Percentiles rank a stretch among this genome's conserved stretches.
These are phyloP conservation scores for Glaucomys volans DNA, from an alignment of 2,113 vertebrate species.

Conservation along the genomic window DNA sequence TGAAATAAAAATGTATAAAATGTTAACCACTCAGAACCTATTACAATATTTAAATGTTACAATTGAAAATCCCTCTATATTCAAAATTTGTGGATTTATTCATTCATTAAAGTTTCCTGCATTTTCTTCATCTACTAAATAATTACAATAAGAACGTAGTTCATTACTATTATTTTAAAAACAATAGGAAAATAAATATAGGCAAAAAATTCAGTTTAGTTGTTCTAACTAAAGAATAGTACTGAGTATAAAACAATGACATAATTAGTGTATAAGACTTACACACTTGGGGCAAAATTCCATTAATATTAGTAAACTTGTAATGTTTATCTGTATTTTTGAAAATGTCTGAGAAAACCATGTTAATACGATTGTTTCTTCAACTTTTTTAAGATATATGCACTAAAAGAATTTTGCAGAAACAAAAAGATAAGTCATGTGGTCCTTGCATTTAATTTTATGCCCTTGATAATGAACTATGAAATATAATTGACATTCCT, in stretches of 20 bases:
- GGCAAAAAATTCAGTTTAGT: not conserved
- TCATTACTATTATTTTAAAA: not conserved
- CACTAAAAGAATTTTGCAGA: not conserved
- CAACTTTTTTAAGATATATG: not conserved
- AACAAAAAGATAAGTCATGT: not conserved
- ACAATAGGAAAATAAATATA: not conserved
- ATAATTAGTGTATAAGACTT: not conserved
- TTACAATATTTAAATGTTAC: not conserved
- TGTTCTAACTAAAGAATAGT: constrained; percentile 41
- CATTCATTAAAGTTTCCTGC: not conserved
- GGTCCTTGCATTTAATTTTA: not conserved
- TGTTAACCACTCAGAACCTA: not conserved
- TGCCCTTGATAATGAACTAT: not conserved
- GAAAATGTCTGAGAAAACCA: not conserved
- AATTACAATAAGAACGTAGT: not conserved
- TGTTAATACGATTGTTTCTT: not conserved
- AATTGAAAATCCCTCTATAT: not conserved
- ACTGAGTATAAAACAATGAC: not conserved
- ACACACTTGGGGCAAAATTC: not conserved
- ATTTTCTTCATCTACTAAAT: not conserved
- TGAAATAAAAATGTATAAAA: not conserved
- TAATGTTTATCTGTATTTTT: not conserved
- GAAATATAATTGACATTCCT: not conserved
- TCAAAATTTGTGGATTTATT: not conserved
- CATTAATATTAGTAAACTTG: not conserved